These are phyloP conservation scores for Erinaceus europaeus DNA, from an alignment of 2,113 vertebrate species.

Conservation along the genomic window DNA sequence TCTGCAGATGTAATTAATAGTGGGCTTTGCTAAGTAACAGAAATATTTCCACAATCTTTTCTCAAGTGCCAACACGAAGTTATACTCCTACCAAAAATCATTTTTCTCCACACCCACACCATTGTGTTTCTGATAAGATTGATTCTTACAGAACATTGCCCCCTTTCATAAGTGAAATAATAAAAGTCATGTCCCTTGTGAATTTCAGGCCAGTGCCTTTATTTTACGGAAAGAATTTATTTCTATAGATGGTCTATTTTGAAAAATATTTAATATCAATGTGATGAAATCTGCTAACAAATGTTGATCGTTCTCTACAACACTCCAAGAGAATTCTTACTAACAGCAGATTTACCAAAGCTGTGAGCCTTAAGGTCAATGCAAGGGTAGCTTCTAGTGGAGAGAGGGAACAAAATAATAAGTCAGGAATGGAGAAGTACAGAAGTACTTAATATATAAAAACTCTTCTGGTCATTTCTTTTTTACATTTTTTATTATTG, in stretches of 20 bases:
- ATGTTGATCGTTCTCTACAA: neutral
- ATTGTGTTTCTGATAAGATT: too few species aligned
- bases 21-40: neutral
- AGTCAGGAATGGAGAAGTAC: neutral
- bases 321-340: neutral
- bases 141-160: too few species aligned
- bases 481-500: neutral
- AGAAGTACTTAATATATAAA: neutral
- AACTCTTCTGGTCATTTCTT: neutral
- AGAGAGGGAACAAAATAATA: neutral
- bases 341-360: neutral
- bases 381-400: neutral
- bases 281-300: neutral
- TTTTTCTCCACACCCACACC: too few species aligned
- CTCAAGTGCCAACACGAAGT: neutral
- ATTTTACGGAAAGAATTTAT: neutral
- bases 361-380: neutral
- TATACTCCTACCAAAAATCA: too few species aligned
- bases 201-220: neutral
- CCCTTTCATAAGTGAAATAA: neutral
- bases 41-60: constrained; percentile 12
- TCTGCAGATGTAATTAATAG: constrained; percentile 18
- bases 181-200: neutral
- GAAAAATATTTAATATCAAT: neutral
- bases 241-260: neutral